Evolutionary conservation across 1,140 invertebrate species (phyloP).

Genomic region (Neodiprion fabricii): DNA sequence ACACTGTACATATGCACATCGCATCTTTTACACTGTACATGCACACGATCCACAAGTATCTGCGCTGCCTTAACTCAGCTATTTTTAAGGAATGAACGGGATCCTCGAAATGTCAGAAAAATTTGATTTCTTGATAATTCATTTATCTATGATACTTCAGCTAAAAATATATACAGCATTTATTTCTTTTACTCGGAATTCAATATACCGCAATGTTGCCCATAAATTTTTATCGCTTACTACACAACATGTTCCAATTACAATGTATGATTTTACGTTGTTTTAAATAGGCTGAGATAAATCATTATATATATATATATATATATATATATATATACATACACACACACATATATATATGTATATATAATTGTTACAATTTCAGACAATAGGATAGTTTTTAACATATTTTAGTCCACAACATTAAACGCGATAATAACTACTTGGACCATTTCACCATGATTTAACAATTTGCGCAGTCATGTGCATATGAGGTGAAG

Average conservation of each 20-base stretch:
- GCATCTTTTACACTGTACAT: conserved; percentile 63
- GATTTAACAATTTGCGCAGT: too few relatives aligned
- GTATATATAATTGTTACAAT: too few relatives aligned
- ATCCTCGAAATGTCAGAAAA: conserved; percentile 13
- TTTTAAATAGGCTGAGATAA: too few relatives aligned
- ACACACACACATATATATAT: too few relatives aligned
- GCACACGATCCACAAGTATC: conserved; percentile 54
- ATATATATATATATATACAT: too few relatives aligned
- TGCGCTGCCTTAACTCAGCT: conserved; percentile 52
- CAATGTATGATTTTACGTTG: not conserved
- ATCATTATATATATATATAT: too few relatives aligned
- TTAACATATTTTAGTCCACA: too few relatives aligned
- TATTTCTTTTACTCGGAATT: conserved; percentile 11
- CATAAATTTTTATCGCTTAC: not conserved
- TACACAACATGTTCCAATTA: conserved; percentile 12
- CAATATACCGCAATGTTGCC: not conserved
- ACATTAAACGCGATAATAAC: too few relatives aligned
- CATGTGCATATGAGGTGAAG: too few relatives aligned
- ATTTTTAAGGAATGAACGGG: conserved; percentile 44
- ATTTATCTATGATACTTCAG: too few relatives aligned
- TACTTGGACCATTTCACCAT: too few relatives aligned
- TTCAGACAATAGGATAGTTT: too few relatives aligned
- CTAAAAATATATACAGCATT: not conserved
- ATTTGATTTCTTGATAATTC: not conserved
- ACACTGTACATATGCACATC: conserved; percentile 63